A percentile compares a stretch with the other conserved stretches of the same genome.
Conservation (phyloP, 2,797 vertebrate genomes). For the Dromococcyx pavoninus region DNA sequence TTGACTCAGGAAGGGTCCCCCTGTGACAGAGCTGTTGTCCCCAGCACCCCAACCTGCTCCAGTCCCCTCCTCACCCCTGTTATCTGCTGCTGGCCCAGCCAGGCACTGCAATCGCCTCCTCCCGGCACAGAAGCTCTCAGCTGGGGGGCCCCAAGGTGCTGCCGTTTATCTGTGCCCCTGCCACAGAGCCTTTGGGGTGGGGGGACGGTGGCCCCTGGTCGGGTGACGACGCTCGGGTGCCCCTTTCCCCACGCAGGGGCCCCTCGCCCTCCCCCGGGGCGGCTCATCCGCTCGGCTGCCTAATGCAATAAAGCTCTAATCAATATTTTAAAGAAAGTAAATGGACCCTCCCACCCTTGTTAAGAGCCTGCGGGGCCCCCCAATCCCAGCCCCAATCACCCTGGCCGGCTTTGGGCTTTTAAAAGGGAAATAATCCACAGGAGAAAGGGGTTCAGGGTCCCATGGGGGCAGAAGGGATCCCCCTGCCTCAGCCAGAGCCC, state of each 20-base stretch:
- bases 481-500: fast-evolving
- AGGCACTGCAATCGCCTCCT: background rate
- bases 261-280: background rate
- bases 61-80: background rate
- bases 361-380: background rate
- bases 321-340: conserved; percentile 69
- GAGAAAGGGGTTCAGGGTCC: background rate
- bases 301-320: conserved; percentile 64
- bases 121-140: background rate
- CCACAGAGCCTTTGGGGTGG: background rate
- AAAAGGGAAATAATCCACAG: background rate
- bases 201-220: background rate
- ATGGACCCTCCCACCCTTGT: conserved; percentile 41
- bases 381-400: background rate
- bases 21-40: background rate
- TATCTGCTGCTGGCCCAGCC: background rate
- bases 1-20: fast-evolving
- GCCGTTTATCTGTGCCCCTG: conserved; percentile 1
- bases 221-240: background rate
- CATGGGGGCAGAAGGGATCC: background rate
- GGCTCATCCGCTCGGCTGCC: conserved; percentile 46
- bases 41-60: background rate
- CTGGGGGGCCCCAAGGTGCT: background rate
- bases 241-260: background rate
- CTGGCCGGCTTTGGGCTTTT: background rate